Percentiles rank a stretch among this genome's conserved stretches.
Evolutionary conservation across 1,140 invertebrate genomes (phyloP).

Genomic region (Drosophila micromelanica): DNA sequence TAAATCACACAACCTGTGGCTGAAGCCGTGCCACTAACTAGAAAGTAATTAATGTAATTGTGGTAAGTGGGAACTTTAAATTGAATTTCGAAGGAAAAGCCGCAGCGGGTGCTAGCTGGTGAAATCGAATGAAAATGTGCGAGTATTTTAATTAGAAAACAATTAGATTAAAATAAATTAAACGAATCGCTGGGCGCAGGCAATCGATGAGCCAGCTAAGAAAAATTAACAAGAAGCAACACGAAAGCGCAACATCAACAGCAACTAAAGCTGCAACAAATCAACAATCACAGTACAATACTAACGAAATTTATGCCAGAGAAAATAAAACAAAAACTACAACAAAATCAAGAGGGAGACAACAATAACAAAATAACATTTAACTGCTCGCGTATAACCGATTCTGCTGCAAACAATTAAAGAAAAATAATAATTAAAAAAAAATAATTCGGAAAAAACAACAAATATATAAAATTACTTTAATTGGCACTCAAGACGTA

Average conservation of each 20-base stretch:
- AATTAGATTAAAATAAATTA: constrained; percentile 83
- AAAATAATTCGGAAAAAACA: constrained; percentile 29
- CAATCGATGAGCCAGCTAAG: constrained; percentile 63
- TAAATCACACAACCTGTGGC: constrained; percentile 1
- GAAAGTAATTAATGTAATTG: constrained; percentile 41
- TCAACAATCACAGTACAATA: constrained; percentile 45
- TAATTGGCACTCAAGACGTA: constrained; percentile 57
- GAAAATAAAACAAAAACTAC: constrained; percentile 61
- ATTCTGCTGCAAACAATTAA: constrained; percentile 57
- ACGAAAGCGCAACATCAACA: constrained; percentile 13
- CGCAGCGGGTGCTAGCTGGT: constrained; percentile 41
- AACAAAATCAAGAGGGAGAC: not conserved
- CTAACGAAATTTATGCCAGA: constrained; percentile 68
- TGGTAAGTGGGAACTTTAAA: constrained; percentile 30
- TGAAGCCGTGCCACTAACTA: constrained; percentile 4
- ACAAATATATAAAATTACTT: constrained; percentile 42
- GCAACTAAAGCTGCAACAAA: constrained; percentile 10
- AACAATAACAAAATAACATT: constrained; percentile 45
- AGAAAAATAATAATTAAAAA: constrained; percentile 51
- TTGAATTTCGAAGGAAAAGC: constrained; percentile 21
- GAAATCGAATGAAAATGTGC: constrained; percentile 62
- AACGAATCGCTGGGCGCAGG: constrained; percentile 73
- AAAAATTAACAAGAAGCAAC: constrained; percentile 50
- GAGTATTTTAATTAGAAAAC: constrained; percentile 72
- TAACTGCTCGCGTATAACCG: constrained; percentile 19